Evolutionary conservation across 2,113 vertebrate species (phyloP).

Genomic region (Herpailurus yagouaroundi): DNA sequence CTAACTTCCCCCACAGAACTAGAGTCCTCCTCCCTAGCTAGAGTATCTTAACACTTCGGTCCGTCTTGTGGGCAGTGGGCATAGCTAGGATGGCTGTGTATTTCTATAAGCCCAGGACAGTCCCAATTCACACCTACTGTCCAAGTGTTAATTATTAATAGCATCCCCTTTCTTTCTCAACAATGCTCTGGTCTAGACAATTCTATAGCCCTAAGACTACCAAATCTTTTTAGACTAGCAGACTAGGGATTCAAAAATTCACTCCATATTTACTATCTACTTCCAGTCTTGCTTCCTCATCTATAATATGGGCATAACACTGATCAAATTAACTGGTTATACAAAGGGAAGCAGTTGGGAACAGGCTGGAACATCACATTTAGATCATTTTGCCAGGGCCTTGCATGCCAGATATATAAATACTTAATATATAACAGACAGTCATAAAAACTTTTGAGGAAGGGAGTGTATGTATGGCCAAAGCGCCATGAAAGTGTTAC

Average conservation of each 20-base stretch:
- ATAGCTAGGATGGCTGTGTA: neutral
- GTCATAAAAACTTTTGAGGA: neutral
- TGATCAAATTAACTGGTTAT: neutral
- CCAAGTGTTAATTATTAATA: neutral
- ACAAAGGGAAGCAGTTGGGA: neutral
- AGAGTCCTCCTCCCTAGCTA: neutral
- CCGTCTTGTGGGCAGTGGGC: neutral
- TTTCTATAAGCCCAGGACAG: neutral
- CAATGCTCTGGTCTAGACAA: neutral
- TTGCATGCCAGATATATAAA: neutral
- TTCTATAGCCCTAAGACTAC: neutral
- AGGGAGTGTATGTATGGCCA: neutral
- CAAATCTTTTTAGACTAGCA: neutral
- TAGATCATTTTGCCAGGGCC: neutral
- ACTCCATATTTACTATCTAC: neutral
- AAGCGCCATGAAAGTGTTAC: neutral
- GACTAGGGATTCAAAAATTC: neutral
- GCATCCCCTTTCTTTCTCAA: neutral
- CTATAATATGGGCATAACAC: neutral
- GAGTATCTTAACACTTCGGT: neutral
- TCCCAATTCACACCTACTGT: neutral
- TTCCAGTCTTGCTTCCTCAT: neutral
- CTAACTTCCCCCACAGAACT: neutral
- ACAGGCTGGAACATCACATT: neutral
- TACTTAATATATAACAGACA: neutral